Evolutionary conservation across 2,888 invertebrate genomes (phyloP), one percentile per base, ranked within the genome.

Genomic region (Coecobrya sp.): DNA sequence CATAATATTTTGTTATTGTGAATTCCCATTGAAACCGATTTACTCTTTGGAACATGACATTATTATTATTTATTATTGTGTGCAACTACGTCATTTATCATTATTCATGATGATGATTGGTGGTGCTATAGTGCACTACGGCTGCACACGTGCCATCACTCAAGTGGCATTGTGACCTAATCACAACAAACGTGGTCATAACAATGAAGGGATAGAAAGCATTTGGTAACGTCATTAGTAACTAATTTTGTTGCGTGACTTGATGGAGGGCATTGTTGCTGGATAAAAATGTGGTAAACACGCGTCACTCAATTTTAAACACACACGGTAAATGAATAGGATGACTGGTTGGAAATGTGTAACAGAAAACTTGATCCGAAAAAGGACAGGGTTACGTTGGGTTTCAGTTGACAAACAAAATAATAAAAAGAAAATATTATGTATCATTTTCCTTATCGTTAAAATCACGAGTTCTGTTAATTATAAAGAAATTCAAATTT

Each of bases 71-170:
- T 22, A n/a, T 70, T 70, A n/a, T 70, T 70, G 36, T 70, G 36
- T 7, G 5, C 27, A 13, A 45, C 45, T 5, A 5, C 70, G 8
- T 70, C 70, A 36, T 70, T 70, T 16, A 52, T 81, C 81, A 81
- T 81, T 55, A 81, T 81, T 81, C 81, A 81, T 55, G 49, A 8
- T 49, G 19, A 13, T 82, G n/a, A 19, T 59, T 19, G 36, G n/a
- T n/a, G n/a, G n/a, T n/a, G n/a, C n/a, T n/a, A n/a, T 70, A 16
- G 8, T 70, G 30, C 36, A 19, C 1, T 13, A 19, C n/a, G 13
- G 65, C 11, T 65, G 42, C 92, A 92, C 92, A 92, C 92, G 92
- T 92, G 92, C 86, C 92, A 70, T 79, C 89, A 89, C 89, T 92
- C 87, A 79, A 88, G 68, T 55, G 45, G 92, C 68, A 88, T 89